Evolutionary conservation across 2,113 vertebrate genomes (phyloP), one percentile per base, ranked within the genome.

Genomic region (Trichechus manatus): DNA sequence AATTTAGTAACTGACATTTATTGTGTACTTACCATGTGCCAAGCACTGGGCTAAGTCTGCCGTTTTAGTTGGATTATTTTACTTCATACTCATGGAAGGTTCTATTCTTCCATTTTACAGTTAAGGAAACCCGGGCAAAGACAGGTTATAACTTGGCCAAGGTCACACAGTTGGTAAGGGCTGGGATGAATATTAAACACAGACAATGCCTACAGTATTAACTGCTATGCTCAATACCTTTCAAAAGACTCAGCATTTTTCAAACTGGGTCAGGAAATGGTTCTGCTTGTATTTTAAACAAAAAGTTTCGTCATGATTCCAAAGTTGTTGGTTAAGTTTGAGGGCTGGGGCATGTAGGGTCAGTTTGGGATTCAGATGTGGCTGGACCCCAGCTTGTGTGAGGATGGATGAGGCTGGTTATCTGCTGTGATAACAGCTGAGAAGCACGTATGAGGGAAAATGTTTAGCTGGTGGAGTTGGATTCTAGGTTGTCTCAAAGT

Each of bases 401-500:
- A 85, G 36, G 22, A 3, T 47, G 44, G 47, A 9, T 75, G 6
- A 56, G 25, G 59, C 9, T 33, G 31, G 36, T 36, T 39, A 22
- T n/a, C 27, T 79, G 39, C 31, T 0, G 0, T 44, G 27, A 31
- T 39, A 74, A 86, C 82, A 75, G 56, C 47, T 13, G 47, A 70
- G 68, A 86, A 33, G 29, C n/a, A 19, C 10, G 78, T 42, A 27
- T 1, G 13, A 42, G 17, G 50, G 42, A 20, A 79, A 56, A 31
- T 44, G 47, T 93, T 42, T 0, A 1, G 36, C 19, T 84, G 31
- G n/a, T 85, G 78, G 33, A 4, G 70, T 92, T 95, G 72, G 39
- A 29, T 97, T 96, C 53, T 75, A 66, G 72, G 56, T 87, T 19
- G 29, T 87, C 61, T 92, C n/a, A 14, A 89, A 90, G 66, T 85